These are phyloP conservation scores for Xenentodon cancila DNA, from an alignment of 2,797 vertebrate genomes.

Conservation along the genomic window DNA sequence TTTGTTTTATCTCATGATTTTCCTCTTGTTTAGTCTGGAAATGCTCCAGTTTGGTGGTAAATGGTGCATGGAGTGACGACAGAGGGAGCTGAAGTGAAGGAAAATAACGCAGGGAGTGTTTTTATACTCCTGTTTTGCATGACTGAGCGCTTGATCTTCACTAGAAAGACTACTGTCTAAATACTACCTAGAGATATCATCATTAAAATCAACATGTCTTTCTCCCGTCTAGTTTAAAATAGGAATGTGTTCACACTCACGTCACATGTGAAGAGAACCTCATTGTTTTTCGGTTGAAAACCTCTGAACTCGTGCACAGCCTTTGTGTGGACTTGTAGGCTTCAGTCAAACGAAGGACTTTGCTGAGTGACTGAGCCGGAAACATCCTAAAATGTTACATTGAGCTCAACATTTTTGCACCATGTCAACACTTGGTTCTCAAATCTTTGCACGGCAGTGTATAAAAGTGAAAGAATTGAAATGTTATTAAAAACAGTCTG, in stretches of 20 bases:
- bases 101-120: constrained; percentile 54
- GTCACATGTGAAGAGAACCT: constrained; percentile 57
- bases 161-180: constrained; percentile 50
- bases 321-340: constrained; percentile 48
- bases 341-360: constrained; percentile 50
- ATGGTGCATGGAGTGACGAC: constrained; percentile 46
- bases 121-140: constrained; percentile 56
- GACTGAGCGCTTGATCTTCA: constrained; percentile 35
- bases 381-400: constrained; percentile 37
- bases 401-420: constrained; percentile 31
- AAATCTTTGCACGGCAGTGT: constrained; percentile 1
- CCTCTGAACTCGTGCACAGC: constrained; percentile 41
- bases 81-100: constrained; percentile 40
- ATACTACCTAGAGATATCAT: constrained; percentile 58
- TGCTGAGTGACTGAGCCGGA: constrained; percentile 49
- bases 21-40: constrained; percentile 59
- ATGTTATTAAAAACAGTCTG: constrained; percentile 1
- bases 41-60: constrained; percentile 49
- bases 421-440: constrained; percentile 3
- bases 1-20: constrained; percentile 40
- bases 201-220: constrained; percentile 59
- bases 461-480: not conserved
- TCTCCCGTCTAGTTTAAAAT: constrained; percentile 49
- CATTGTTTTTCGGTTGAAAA: constrained; percentile 54
- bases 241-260: constrained; percentile 60